Evolutionary conservation across 1,140 invertebrate species (phyloP).

Genomic region (Pantala flavescens): DNA sequence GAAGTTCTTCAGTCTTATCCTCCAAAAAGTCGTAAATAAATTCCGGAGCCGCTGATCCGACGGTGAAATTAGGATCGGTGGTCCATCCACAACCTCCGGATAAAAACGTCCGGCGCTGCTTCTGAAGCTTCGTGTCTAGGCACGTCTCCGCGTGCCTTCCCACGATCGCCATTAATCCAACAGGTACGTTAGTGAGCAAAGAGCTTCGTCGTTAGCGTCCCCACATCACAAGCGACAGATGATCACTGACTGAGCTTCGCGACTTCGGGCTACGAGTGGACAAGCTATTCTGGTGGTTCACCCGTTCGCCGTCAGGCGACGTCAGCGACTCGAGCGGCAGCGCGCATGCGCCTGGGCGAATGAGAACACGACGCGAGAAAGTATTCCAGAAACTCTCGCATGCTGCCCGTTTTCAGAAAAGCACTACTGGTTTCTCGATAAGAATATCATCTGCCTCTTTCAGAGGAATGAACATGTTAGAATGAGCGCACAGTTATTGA

Average conservation of each 20-base stretch:
- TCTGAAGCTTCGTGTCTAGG: not conserved
- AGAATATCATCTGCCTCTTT: not conserved
- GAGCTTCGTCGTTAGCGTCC: not conserved
- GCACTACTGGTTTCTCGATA: not conserved
- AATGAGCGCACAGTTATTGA: too few species aligned
- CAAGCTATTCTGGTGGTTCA: not conserved
- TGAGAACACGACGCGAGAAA: not conserved
- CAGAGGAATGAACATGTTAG: too few species aligned
- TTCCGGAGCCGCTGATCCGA: not conserved
- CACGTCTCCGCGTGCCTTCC: constrained; percentile 1
- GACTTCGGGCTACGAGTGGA: not conserved
- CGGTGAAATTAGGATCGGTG: not conserved
- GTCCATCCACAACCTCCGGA: not conserved
- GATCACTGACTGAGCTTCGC: not conserved
- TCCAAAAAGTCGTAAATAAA: not conserved
- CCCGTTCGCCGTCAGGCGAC: not conserved
- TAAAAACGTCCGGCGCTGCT: not conserved
- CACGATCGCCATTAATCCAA: constrained; percentile 5
- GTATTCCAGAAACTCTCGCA: not conserved
- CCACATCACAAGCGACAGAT: not conserved
- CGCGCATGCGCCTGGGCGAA: not conserved
- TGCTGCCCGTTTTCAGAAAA: not conserved
- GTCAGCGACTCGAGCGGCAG: not conserved
- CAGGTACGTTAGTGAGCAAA: not conserved
- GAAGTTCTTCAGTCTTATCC: not conserved